Percentiles rank a stretch among this genome's conserved stretches.
Conservation (phyloP, 2,888 invertebrate genomes). For the Holacanthella duospinosa region DNA sequence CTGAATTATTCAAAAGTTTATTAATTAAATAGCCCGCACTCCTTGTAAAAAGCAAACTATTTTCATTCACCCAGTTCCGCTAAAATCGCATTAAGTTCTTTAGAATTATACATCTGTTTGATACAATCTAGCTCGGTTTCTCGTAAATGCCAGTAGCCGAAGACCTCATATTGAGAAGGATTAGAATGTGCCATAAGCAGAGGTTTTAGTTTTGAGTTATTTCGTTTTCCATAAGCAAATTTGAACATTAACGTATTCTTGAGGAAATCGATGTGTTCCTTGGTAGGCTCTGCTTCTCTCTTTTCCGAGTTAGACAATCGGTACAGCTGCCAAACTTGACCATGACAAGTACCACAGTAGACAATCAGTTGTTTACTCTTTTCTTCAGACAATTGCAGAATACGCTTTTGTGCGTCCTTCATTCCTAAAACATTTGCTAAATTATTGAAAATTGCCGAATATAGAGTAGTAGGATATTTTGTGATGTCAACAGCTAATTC, state of each 20-base stretch:
- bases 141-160: background rate
- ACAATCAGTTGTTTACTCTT: background rate
- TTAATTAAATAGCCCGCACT: too few relatives aligned
- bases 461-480: background rate
- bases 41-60: background rate
- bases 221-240: background rate
- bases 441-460: background rate
- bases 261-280: background rate
- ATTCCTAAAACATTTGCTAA: background rate
- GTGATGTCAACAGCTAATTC: background rate
- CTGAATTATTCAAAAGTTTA: background rate
- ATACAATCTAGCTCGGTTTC: background rate
- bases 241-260: background rate
- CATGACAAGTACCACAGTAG: background rate
- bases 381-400: background rate
- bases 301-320: background rate
- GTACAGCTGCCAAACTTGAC: background rate
- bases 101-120: background rate
- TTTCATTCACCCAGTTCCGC: background rate
- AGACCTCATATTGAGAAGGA: background rate
- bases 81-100: background rate
- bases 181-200: background rate
- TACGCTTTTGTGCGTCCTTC: background rate
- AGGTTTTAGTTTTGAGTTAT: background rate
- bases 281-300: background rate